phyloP scores from a whole-genome alignment of 2,888 invertebrate species.

The Mimachlamys varia region DNA sequence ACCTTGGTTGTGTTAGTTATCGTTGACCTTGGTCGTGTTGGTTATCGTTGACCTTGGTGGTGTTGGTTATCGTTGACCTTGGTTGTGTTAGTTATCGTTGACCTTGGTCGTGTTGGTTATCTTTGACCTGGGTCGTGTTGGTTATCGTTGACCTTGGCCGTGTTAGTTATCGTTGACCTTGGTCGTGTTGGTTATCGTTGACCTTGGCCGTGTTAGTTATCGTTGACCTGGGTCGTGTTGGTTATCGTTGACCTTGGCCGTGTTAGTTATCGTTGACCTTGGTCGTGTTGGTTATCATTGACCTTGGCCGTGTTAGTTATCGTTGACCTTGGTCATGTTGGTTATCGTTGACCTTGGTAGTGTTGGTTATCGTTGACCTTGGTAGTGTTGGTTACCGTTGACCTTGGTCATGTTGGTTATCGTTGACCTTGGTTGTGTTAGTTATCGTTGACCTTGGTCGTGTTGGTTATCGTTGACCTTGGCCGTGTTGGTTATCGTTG shows the following conservation, averaged over 20 bases:
- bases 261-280: background rate
- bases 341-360: background rate
- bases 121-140: background rate
- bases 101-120: background rate
- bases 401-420: too few species aligned
- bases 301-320: background rate
- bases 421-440: too few species aligned
- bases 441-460: background rate
- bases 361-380: background rate
- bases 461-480: background rate
- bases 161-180: background rate
- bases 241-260: background rate
- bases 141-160: background rate
- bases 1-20: background rate
- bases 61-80: background rate
- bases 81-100: background rate
- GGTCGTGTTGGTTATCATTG: background rate
- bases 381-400: background rate
- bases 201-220: background rate
- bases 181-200: background rate
- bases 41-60: background rate
- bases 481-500: background rate
- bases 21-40: background rate
- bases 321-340: background rate
- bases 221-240: background rate